Percentiles rank a stretch among this genome's conserved stretches.
Conservation (phyloP, 2,113 vertebrate species). For the Sakesphorus luctuosus region DNA sequence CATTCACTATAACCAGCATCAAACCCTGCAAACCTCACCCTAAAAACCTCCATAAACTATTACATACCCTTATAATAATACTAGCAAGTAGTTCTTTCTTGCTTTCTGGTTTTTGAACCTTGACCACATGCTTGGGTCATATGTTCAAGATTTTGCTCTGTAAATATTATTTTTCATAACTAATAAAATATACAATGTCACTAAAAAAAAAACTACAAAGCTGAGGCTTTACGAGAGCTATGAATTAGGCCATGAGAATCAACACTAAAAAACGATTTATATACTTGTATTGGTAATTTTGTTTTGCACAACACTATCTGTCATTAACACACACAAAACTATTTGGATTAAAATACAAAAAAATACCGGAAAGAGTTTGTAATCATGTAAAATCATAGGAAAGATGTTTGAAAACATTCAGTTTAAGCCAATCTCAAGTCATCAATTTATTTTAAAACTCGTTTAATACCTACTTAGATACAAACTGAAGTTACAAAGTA, state of each 20-base stretch:
- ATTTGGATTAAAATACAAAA: not conserved
- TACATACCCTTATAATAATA: not conserved
- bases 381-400: not conserved
- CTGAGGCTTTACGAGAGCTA: not conserved
- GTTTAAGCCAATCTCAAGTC: not conserved
- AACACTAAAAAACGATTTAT: not conserved
- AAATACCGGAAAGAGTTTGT: not conserved
- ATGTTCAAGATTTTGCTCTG: not conserved
- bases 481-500: not conserved
- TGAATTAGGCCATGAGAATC: not conserved
- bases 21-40: not conserved
- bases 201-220: not conserved
- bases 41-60: not conserved
- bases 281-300: not conserved
- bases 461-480: not conserved
- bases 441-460: not conserved
- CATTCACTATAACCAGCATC: not conserved
- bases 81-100: not conserved
- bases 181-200: not conserved
- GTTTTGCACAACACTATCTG: not conserved
- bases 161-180: not conserved
- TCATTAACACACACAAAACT: not conserved
- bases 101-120: not conserved
- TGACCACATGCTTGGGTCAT: not conserved
- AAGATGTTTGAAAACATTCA: not conserved